phyloP scores from a whole-genome alignment of 2,113 vertebrate genomes.

The Aptenodytes forsteri region DNA sequence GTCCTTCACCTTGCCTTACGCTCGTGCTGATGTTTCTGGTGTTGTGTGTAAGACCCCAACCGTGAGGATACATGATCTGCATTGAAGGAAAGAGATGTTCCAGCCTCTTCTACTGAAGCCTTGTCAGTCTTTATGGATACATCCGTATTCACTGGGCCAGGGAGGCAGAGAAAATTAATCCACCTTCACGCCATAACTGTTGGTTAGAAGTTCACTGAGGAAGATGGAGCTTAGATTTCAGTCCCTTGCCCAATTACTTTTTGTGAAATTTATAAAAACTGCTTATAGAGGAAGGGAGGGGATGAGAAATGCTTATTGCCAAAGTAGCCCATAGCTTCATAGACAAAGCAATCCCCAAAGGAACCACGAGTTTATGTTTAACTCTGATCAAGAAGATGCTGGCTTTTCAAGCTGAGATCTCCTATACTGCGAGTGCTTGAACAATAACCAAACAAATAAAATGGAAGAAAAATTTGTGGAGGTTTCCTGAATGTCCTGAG shows the following conservation, averaged over 20 bases:
- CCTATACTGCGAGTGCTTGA: not conserved
- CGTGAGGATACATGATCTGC: no score
- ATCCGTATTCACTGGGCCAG: not conserved
- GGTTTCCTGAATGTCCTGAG: not conserved
- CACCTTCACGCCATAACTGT: not conserved
- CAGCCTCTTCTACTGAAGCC: not conserved
- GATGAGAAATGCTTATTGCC: not conserved
- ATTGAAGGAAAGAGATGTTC: not conserved
- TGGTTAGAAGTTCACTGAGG: not conserved
- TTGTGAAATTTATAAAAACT: not conserved
- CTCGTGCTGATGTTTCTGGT: not conserved
- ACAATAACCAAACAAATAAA: not conserved
- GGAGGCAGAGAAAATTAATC: not conserved
- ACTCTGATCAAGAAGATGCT: not conserved
- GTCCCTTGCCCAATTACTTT: not conserved
- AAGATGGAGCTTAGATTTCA: not conserved
- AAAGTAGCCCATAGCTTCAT: not conserved
- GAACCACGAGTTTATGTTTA: not conserved
- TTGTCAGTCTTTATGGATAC: not conserved
- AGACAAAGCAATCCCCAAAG: not conserved
- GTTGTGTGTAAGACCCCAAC: not conserved
- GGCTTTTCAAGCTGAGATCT: not conserved
- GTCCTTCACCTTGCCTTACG: not conserved
- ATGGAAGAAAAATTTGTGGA: not conserved
- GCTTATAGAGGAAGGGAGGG: not conserved